Evolutionary conservation across 2,888 invertebrate species (phyloP).

Genomic region (Apoderus coryli): DNA sequence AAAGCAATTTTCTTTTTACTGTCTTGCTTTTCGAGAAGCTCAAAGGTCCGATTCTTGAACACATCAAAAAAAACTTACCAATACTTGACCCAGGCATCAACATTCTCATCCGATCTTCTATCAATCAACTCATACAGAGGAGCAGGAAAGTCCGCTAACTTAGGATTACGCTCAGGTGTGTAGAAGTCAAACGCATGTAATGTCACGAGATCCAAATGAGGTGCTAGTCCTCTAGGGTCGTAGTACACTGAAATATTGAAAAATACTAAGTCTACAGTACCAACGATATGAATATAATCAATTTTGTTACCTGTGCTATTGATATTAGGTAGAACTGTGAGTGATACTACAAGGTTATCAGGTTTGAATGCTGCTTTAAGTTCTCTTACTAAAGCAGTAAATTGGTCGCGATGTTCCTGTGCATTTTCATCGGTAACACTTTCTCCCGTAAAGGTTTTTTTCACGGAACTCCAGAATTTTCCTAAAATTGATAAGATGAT

Average conservation of each 20-base stretch:
- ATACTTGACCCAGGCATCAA: slow-evolving; percentile 47
- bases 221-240: slow-evolving; percentile 57
- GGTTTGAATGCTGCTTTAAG: slow-evolving; percentile 52
- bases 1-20: too few relatives aligned
- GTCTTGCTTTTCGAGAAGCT: too few relatives aligned
- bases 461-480: slow-evolving; percentile 61
- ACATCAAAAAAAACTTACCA: too few relatives aligned
- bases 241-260: slow-evolving; percentile 47
- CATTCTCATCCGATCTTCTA: slow-evolving; percentile 48
- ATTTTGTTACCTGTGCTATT: slow-evolving; percentile 40
- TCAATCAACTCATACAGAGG: slow-evolving; percentile 58
- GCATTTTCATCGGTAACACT: slow-evolving; percentile 63
- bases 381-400: slow-evolving; percentile 59
- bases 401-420: slow-evolving; percentile 64
- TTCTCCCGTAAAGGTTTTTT: slow-evolving; percentile 52
- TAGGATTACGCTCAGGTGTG: slow-evolving; percentile 54
- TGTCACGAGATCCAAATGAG: slow-evolving; percentile 61
- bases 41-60: too few relatives aligned
- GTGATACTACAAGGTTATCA: slow-evolving; percentile 44
- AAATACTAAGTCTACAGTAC: slow-evolving; percentile 9
- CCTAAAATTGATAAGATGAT: slow-evolving; percentile 28
- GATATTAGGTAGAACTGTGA: slow-evolving; percentile 46
- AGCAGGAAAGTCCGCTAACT: slow-evolving; percentile 58
- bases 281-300: not conserved
- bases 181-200: slow-evolving; percentile 63